Base-by-base conservation (phyloP, 2,113 vertebrate genomes). In the Myiozetetes cayanensis region DNA sequence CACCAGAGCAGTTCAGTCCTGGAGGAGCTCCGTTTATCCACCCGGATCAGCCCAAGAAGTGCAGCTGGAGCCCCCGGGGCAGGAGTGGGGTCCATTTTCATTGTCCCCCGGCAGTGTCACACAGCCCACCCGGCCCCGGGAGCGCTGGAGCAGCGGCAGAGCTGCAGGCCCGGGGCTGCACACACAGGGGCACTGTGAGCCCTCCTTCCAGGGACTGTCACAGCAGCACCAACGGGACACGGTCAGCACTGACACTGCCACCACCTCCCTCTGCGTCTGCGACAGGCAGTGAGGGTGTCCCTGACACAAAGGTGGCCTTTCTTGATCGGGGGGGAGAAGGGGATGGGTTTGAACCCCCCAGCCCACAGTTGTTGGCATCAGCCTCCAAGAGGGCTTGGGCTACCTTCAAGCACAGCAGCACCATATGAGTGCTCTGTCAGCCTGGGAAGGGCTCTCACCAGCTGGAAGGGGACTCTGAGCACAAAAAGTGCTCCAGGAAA, bases 221-320 rank as follows among this genome's bases (percentile, higher is more conserved):
- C 77, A 3, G 37, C 52, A 33, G 81, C 44, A 21, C 39, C 9
- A 1, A 31, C 1, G 1, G 76, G 93, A 70, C 62, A 5, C 76
- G 14, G 46, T 19, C 56, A 21, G 39, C 53, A 13, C 80, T 18
- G 41, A 1, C n/a, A 3, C 44, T 33, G 53, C 8, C 90, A 33
- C 27, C 53, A 9, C 46, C 27, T 52, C 67, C 77, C 49, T 17
- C 6, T 22, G 4, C 71, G 3, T 5, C 43, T 24, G n/a, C 0
- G 0, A 12, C 7, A 6, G 25, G 56, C 73, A 75, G 35, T 0
- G 1, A 1, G 2, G 11, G 16, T 28, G 46, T 8, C 56, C 52
- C 62, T 44, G 58, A 12, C 71, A 28, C 47, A 39, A 13, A 43
- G 17, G 10, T 25, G 67, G 15, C 56, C 30, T 13, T 41, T 44